Evolutionary conservation across 2,113 vertebrate species (phyloP), one percentile per base, ranked within the genome.

Genomic region (Proterorhinus semilunaris): DNA sequence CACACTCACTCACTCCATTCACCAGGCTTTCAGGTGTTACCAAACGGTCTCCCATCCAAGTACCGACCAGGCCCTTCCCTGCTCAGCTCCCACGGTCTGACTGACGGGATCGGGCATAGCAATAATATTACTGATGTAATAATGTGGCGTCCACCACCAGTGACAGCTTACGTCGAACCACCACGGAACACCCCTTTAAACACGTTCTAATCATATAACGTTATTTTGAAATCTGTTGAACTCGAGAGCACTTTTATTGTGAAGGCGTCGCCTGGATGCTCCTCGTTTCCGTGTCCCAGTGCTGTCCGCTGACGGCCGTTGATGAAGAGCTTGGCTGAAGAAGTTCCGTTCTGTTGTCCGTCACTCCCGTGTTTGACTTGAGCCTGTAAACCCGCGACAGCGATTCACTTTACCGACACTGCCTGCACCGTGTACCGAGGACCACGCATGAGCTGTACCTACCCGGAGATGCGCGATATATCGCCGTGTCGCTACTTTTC

Each of bases 211-310:
- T 36, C 21, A 36, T 36, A 36, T 36, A 36, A 36, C 27, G 3
- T 54, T 54, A 21, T 8, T 54, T 54, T 10, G 53, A 54, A 54
- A 54, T n/a, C n/a, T 8, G 0, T 12, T 49, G 9, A 21, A 21
- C 53, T 21, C 13, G 8, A 21, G 7, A 3, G 5, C 8, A 62
- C 7, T 62, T 62, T 84, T 87, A 85, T 3, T 85, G 74, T 85
- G 83, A 81, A 83, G 69, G 17, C 17, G 2, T 8, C 5, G 1
- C 45, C 66, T 80, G 83, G 86, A 83, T 66, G 58, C 68, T 1
- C 13, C 0, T 36, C 57, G 36, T 42, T 6, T 0, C 43, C 0
- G 10, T 5, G 0, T 36, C 3, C 36, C n/a, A 7, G 10, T 5
- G 0, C 51, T 55, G 53, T 27, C 16, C 9, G 53, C 0, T 27